Evolutionary conservation across 2,888 invertebrate genomes (phyloP).

Genomic region (Rotaria sp.): DNA sequence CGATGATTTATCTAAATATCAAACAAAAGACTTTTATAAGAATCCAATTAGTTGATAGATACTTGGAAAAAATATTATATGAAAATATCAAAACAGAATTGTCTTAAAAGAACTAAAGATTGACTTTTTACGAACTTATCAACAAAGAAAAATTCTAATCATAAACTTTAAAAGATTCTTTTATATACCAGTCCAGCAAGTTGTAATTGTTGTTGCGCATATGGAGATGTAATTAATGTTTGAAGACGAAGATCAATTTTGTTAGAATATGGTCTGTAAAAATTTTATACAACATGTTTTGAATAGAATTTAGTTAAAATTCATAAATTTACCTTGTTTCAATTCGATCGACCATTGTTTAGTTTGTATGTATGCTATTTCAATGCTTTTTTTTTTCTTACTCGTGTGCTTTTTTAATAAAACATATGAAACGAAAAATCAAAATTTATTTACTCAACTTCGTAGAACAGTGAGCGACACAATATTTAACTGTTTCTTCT

Average conservation of each 20-base stretch:
- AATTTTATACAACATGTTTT: background rate
- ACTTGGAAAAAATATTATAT: background rate
- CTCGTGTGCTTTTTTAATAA: background rate
- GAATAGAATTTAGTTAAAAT: background rate
- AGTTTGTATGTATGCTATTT: background rate
- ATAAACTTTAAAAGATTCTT: background rate
- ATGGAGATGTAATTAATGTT: background rate
- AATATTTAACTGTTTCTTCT: background rate
- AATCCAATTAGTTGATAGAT: background rate
- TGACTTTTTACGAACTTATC: too few relatives aligned
- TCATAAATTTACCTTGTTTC: background rate
- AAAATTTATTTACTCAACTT: background rate
- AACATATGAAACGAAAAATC: background rate
- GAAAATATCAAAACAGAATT: too few relatives aligned
- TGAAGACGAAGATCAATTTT: background rate
- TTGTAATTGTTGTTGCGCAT: background rate
- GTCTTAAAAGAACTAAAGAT: too few relatives aligned
- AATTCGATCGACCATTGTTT: background rate
- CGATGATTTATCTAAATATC: background rate
- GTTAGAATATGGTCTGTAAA: background rate
- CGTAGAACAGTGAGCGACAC: background rate
- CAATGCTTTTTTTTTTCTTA: background rate
- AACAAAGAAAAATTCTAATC: background rate
- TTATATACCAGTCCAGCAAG: background rate
- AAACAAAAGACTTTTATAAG: background rate